phyloP scores from a whole-genome alignment of 2,888 invertebrate species.

The Linnaemya vulpina region DNA sequence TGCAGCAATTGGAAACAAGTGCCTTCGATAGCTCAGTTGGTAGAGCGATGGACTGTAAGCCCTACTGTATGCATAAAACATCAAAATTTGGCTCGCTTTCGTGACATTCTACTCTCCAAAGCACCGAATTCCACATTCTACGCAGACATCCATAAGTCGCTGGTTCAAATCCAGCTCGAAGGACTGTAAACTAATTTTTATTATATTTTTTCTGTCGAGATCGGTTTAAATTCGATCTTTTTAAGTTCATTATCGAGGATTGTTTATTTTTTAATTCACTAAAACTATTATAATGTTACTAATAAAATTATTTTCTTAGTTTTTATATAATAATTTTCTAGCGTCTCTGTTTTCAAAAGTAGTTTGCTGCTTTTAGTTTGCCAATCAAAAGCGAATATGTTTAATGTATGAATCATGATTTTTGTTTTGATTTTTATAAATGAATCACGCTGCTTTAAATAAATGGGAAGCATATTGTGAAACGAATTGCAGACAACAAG shows the following conservation, averaged over 20 bases:
- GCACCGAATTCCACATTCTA: slow-evolving; percentile 10
- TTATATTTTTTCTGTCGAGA: background rate
- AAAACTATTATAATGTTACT: too few relatives aligned
- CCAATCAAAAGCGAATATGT: background rate
- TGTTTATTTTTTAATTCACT: too few relatives aligned
- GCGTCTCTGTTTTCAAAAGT: too few relatives aligned
- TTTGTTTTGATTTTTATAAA: background rate
- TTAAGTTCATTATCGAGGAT: too few relatives aligned
- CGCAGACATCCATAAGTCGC: slow-evolving; percentile 86
- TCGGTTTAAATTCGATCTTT: background rate
- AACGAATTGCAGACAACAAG: too few relatives aligned
- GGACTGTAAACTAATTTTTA: slow-evolving; percentile 78
- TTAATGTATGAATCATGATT: background rate
- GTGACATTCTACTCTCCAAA: slow-evolving; percentile 49
- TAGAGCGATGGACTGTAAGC: slow-evolving; percentile 76
- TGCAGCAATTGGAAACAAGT: slow-evolving; percentile 46
- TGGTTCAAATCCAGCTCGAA: slow-evolving; percentile 88
- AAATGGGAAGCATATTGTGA: background rate
- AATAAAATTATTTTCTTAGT: too few relatives aligned
- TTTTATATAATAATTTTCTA: too few relatives aligned
- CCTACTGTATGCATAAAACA: slow-evolving; percentile 34
- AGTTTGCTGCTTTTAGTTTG: background rate
- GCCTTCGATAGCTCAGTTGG: slow-evolving; percentile 76
- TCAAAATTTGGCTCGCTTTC: slow-evolving; percentile 48
- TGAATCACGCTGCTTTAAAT: background rate